Conservation (phyloP, 2,888 invertebrate species). For the Cylindroiulus punctatus region DNA sequence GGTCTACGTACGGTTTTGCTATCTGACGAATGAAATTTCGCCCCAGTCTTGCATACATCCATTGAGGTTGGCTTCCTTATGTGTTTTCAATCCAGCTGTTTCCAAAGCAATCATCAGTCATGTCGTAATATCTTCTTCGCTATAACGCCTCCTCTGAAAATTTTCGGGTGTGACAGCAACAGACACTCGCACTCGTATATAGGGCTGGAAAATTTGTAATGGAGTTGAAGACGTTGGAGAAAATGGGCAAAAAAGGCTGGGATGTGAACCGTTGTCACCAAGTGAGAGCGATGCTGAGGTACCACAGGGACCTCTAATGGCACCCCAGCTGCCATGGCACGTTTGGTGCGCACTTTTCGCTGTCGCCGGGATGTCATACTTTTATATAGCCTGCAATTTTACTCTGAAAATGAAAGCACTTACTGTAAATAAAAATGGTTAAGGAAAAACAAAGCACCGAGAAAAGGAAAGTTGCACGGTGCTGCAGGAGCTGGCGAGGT, state of each 20-base stretch:
- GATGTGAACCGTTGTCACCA: slow-evolving; percentile 47
- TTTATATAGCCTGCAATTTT: slow-evolving; percentile 30
- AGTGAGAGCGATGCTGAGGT: slow-evolving; percentile 38
- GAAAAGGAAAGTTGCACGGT: slow-evolving; percentile 12
- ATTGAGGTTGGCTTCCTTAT: slow-evolving; percentile 48
- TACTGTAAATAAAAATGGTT: slow-evolving; percentile 38
- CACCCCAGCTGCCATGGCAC: slow-evolving; percentile 48
- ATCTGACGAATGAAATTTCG: slow-evolving; percentile 47
- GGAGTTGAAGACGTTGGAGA: slow-evolving; percentile 6
- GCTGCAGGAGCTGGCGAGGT: no score
- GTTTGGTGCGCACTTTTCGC: slow-evolving; percentile 44
- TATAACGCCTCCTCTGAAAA: slow-evolving; percentile 12
- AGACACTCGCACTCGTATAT: neutral
- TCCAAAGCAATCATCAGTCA: slow-evolving; percentile 52
- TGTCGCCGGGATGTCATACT: slow-evolving; percentile 26
- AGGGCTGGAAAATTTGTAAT: slow-evolving; percentile 7
- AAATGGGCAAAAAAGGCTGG: neutral
- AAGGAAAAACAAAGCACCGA: neutral
- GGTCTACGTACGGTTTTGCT: slow-evolving; percentile 26
- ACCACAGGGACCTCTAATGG: slow-evolving; percentile 49
- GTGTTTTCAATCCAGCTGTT: slow-evolving; percentile 52
- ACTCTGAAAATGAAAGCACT: slow-evolving; percentile 47
- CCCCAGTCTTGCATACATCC: slow-evolving; percentile 35
- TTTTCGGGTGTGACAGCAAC: slow-evolving; percentile 26
- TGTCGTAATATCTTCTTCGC: slow-evolving; percentile 49